These are phyloP conservation scores for Lithobates sylvaticus DNA, from an alignment of 2,797 vertebrate genomes.

Conservation along the genomic window DNA sequence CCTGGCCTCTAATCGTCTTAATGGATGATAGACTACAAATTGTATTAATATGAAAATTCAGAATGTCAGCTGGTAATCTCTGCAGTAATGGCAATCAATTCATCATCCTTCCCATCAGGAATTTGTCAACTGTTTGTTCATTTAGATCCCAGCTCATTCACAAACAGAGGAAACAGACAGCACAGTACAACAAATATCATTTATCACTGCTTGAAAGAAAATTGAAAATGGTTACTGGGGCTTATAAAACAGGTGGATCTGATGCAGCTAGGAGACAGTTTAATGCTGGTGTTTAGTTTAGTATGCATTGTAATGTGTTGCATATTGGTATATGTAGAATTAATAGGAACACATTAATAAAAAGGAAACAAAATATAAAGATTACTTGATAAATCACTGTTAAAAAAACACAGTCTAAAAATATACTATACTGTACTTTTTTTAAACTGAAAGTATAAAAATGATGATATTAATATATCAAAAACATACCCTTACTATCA, in stretches of 20 bases:
- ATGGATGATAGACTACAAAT: conserved; percentile 67
- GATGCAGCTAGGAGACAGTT: neutral
- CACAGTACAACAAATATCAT: conserved; percentile 60
- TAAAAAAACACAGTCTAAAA: too few relatives aligned
- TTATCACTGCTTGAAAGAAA: conserved; percentile 3
- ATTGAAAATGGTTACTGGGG: neutral
- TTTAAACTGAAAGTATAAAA: too few relatives aligned
- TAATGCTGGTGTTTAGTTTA: too few relatives aligned
- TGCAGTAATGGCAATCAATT: conserved; percentile 63
- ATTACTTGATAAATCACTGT: too few relatives aligned
- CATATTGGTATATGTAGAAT: neutral
- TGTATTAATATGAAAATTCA: conserved; percentile 64
- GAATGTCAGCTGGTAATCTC: conserved; percentile 70
- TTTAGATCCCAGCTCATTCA: conserved; percentile 63
- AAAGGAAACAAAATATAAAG: neutral
- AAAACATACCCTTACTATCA: too few relatives aligned
- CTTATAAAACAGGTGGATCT: conserved; percentile 7
- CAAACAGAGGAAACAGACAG: conserved; percentile 64
- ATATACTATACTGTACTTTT: too few relatives aligned
- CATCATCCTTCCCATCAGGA: conserved; percentile 67
- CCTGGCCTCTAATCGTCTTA: conserved; percentile 64
- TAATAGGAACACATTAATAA: neutral
- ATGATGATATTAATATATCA: too few relatives aligned
- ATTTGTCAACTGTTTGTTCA: conserved; percentile 69
- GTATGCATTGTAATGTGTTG: too few relatives aligned